These are phyloP conservation scores for Euura saliciscinereae DNA, from an alignment of 1,140 invertebrate genomes.

Conservation along the genomic window DNA sequence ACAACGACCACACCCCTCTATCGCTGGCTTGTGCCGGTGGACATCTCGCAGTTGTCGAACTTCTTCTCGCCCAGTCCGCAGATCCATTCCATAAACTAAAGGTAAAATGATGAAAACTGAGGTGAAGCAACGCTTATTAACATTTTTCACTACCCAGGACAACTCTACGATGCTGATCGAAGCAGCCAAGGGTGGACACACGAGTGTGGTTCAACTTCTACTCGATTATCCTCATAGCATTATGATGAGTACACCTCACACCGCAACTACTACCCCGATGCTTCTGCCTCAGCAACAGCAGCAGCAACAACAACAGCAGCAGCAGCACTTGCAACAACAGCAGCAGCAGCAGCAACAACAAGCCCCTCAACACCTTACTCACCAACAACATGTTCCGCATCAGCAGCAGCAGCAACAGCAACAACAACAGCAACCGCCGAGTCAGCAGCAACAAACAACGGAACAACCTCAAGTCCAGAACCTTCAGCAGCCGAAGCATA, in stretches of 20 bases:
- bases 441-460: conserved; percentile 52
- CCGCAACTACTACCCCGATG: conserved; percentile 46
- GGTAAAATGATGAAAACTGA: conserved; percentile 51
- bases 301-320: conserved; percentile 41
- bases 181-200: conserved; percentile 96
- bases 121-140: too few species aligned
- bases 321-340: conserved; percentile 20
- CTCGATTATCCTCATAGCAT: conserved; percentile 92
- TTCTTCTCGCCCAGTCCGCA: conserved; percentile 87
- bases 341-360: conserved; percentile 19
- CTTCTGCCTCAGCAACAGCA: conserved; percentile 55
- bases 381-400: conserved; percentile 29
- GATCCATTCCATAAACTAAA: conserved; percentile 97
- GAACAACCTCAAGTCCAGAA: conserved; percentile 49
- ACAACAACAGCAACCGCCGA: conserved; percentile 37
- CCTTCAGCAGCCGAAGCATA: conserved; percentile 50
- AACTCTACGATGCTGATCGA: conserved; percentile 99
- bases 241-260: conserved; percentile 64
- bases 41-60: conserved; percentile 90
- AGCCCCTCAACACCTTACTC: conserved; percentile 16
- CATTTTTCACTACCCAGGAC: conserved; percentile 66
- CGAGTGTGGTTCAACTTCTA: conserved; percentile 90
- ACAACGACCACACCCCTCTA: conserved; percentile 97
- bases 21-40: conserved; percentile 97
- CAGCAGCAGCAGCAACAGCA: conserved; percentile 33